These are phyloP conservation scores for Serilophus lunatus DNA, from an alignment of 2,113 vertebrate genomes.

Conservation along the genomic window DNA sequence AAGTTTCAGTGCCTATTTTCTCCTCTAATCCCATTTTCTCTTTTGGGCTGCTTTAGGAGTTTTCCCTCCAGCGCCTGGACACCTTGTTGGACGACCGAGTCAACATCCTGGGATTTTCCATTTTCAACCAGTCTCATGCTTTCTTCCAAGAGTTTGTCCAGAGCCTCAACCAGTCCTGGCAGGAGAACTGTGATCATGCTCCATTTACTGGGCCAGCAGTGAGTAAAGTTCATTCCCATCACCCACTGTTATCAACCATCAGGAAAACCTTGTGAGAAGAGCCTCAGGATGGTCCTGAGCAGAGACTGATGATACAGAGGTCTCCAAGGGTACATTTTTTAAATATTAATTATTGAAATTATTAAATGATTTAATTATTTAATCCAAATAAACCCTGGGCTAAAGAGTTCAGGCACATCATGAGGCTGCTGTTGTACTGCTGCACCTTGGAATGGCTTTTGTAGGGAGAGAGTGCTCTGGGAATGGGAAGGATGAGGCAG, in stretches of 20 bases:
- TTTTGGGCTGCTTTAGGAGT: conserved; percentile 79
- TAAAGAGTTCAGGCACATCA: not conserved
- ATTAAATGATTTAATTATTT: not conserved
- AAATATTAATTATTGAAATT: not conserved
- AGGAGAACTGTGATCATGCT: conserved; percentile 96
- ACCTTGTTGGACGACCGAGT: conserved; percentile 85
- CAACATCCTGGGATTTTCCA: conserved; percentile 95
- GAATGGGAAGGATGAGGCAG: not conserved
- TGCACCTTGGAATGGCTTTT: not conserved
- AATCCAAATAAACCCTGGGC: not conserved
- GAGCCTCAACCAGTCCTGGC: conserved; percentile 97
- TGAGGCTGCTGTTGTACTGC: not conserved
- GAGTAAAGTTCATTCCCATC: conserved; percentile 43
- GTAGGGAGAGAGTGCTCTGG: not conserved
- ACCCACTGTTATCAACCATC: accelerated
- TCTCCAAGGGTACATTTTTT: not conserved
- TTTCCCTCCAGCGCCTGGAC: conserved; percentile 89
- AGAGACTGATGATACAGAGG: not conserved
- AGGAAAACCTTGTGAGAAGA: not conserved
- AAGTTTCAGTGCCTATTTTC: not conserved
- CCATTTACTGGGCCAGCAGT: conserved; percentile 93
- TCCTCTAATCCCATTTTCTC: conserved; percentile 22
- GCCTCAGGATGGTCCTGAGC: not conserved
- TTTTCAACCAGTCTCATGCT: conserved; percentile 93
- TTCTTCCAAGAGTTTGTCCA: conserved; percentile 94